Percentiles rank a stretch among this genome's conserved stretches.
These are phyloP conservation scores for Sylvilagus floridanus DNA, from an alignment of 2,797 vertebrate genomes.

Conservation along the genomic window DNA sequence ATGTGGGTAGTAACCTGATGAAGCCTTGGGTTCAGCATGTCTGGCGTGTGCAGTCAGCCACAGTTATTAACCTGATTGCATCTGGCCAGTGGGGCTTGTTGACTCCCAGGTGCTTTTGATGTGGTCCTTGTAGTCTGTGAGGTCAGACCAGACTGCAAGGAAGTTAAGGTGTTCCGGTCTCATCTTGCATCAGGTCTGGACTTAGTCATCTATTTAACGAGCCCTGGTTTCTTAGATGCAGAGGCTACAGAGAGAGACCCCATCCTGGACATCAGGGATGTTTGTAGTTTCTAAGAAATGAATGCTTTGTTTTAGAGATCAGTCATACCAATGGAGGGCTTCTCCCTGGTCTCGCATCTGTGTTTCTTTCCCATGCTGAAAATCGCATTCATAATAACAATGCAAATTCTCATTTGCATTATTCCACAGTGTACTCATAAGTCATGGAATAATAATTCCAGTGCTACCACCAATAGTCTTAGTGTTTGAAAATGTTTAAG, in stretches of 20 bases:
- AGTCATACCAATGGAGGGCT: neutral
- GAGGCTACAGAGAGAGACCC: neutral
- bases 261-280: neutral
- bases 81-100: neutral
- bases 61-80: neutral
- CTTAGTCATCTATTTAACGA: neutral
- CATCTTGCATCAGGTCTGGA: neutral
- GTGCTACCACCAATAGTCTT: neutral
- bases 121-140: neutral
- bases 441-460: neutral
- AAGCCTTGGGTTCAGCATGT: neutral
- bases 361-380: neutral
- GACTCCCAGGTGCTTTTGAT: neutral
- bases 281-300: neutral
- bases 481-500: slow-evolving; percentile 27
- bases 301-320: neutral
- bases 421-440: neutral
- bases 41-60: neutral
- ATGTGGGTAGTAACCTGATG: neutral
- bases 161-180: neutral
- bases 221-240: neutral
- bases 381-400: neutral
- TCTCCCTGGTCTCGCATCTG: neutral
- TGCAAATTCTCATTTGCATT: neutral
- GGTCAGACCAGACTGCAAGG: neutral